These are phyloP conservation scores for Paragorgia papillata DNA, from an alignment of 92 coral and sea anemone genomes.

Conservation along the genomic window DNA sequence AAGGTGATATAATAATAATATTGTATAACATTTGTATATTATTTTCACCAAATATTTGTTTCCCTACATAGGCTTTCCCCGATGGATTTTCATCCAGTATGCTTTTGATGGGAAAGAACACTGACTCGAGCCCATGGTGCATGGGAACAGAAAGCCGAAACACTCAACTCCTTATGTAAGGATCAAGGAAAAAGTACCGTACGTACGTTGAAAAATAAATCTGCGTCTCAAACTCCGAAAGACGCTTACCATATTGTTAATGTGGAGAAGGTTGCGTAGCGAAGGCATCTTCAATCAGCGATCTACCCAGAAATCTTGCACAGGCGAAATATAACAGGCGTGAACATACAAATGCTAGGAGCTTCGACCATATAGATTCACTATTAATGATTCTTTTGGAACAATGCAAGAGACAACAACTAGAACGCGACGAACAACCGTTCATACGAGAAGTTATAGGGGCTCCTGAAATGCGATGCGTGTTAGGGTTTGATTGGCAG, in stretches of 20 bases:
- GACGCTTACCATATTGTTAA: slow-evolving; percentile 34
- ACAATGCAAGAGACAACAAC: slow-evolving; percentile 28
- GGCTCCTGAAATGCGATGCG: slow-evolving; percentile 65
- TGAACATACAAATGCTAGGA: slow-evolving; percentile 27
- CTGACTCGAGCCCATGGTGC: neutral
- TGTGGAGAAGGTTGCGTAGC: slow-evolving; percentile 40
- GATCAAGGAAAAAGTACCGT: slow-evolving; percentile 38
- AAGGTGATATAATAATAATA: too few species aligned
- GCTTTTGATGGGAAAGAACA: slow-evolving; percentile 9
- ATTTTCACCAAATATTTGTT: too few species aligned
- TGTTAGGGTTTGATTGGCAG: slow-evolving; percentile 60
- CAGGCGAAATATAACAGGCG: slow-evolving; percentile 46
- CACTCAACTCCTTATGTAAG: slow-evolving; percentile 28
- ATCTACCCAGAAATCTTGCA: slow-evolving; percentile 47
- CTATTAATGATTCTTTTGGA: slow-evolving; percentile 29
- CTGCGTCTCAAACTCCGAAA: slow-evolving; percentile 26
- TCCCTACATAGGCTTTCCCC: neutral
- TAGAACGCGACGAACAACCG: slow-evolving; percentile 46
- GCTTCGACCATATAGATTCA: slow-evolving; percentile 37
- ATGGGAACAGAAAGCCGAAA: neutral
- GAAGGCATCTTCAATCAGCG: slow-evolving; percentile 44
- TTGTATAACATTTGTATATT: too few species aligned
- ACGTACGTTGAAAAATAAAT: slow-evolving; percentile 8
- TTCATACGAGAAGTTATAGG: slow-evolving; percentile 52
- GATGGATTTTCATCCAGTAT: slow-evolving; percentile 9